A percentile compares a stretch with the other conserved stretches of the same genome.
These are phyloP conservation scores for Hippotragus niger DNA, from an alignment of 2,113 vertebrate genomes.

Conservation along the genomic window DNA sequence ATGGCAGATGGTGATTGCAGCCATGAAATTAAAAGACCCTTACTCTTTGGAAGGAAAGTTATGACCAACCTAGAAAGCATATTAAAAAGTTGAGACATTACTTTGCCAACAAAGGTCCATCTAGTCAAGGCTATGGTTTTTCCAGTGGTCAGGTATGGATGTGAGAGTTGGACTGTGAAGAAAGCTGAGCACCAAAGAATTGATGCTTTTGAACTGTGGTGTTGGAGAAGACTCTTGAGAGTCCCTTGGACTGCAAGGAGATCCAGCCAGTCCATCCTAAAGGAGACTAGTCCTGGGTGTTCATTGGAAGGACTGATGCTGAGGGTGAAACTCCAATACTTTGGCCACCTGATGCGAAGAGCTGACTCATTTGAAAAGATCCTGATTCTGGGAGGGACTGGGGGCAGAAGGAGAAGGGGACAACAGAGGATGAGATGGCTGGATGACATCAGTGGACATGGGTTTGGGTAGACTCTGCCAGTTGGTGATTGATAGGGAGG, in stretches of 20 bases:
- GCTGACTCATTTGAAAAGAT: background rate
- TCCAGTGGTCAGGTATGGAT: background rate
- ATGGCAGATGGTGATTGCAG: background rate
- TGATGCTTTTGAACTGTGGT: background rate
- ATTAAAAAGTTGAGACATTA: background rate
- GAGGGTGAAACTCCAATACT: background rate
- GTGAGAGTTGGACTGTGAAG: background rate
- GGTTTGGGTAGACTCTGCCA: background rate
- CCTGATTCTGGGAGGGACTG: background rate
- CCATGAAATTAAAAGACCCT: background rate
- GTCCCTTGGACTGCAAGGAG: background rate
- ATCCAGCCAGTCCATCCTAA: background rate
- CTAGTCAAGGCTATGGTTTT: background rate
- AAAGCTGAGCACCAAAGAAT: background rate
- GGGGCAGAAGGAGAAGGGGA: background rate
- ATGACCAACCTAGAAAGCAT: background rate
- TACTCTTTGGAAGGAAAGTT: background rate
- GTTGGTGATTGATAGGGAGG: background rate
- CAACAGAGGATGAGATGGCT: background rate
- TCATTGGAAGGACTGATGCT: background rate
- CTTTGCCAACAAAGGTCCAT: background rate
- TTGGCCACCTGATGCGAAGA: background rate
- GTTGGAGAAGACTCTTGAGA: background rate
- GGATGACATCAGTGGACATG: background rate
- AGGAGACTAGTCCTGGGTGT: background rate